A percentile compares a stretch with the other conserved stretches of the same genome.
Evolutionary conservation across 2,113 vertebrate genomes (phyloP).

Genomic region (Callocephalon fimbriatum): DNA sequence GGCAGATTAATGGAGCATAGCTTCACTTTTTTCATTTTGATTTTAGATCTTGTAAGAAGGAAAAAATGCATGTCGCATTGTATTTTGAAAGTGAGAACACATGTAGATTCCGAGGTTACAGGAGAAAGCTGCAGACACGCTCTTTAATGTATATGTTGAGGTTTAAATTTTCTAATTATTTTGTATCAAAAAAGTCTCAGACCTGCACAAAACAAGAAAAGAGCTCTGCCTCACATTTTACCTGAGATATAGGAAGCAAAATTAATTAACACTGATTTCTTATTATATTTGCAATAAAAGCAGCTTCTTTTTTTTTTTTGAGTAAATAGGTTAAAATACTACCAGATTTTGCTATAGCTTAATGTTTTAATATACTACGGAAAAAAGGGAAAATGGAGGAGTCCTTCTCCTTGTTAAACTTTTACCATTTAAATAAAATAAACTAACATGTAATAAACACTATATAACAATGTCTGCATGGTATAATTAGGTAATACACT

Average conservation of each 20-base stretch:
- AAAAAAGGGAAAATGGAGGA: not conserved
- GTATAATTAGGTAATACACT: not conserved
- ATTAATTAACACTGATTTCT: not conserved
- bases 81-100: not conserved
- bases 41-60: not conserved
- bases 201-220: not conserved
- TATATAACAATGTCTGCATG: not conserved
- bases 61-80: not conserved
- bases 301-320: not conserved
- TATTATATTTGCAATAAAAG: not conserved
- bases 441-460: not conserved
- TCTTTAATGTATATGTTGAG: not conserved
- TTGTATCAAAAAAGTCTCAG: not conserved
- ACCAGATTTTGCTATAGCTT: not conserved
- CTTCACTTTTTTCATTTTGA: accelerated
- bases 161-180: not conserved
- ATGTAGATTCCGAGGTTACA: not conserved
- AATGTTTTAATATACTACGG: not conserved
- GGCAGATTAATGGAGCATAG: not conserved
- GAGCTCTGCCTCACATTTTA: not conserved
- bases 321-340: not conserved
- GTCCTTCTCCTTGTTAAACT: not conserved
- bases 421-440: not conserved
- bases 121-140: not conserved
- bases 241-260: not conserved